Conservation (phyloP, 1,140 invertebrate genomes). For the Chymomyza costata region DNA sequence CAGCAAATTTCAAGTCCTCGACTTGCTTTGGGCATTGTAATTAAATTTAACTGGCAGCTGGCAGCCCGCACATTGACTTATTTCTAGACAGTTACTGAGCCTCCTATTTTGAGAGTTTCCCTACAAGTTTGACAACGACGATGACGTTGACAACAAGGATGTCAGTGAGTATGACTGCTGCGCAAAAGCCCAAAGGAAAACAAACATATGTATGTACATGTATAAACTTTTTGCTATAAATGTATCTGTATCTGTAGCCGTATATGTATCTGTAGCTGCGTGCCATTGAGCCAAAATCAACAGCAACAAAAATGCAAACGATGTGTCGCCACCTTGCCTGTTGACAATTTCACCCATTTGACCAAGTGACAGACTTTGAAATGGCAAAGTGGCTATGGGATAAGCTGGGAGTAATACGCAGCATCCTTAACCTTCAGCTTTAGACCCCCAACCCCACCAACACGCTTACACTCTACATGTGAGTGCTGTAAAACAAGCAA, state of each 20-base stretch:
- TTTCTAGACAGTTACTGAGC: constrained; percentile 13
- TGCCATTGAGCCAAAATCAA: constrained; percentile 69
- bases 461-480: too few relatives aligned
- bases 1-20: constrained; percentile 35
- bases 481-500: constrained; percentile 55
- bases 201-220: constrained; percentile 23
- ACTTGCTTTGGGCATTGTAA: constrained; percentile 60
- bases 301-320: constrained; percentile 69
- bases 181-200: constrained; percentile 21
- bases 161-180: constrained; percentile 18
- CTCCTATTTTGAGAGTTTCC: too few relatives aligned
- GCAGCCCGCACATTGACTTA: constrained; percentile 33
- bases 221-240: constrained; percentile 13
- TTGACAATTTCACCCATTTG: constrained; percentile 12
- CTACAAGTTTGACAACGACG: constrained; percentile 11
- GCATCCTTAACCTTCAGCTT: too few relatives aligned
- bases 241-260: constrained; percentile 10
- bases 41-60: constrained; percentile 67
- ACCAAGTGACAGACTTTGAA: constrained; percentile 38
- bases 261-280: constrained; percentile 60
- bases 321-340: constrained; percentile 39
- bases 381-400: constrained; percentile 35
- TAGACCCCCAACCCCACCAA: too few relatives aligned
- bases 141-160: constrained; percentile 18
- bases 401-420: too few relatives aligned